These are phyloP conservation scores for Drosophila paulistorum DNA, from an alignment of 1,140 invertebrate genomes.

Conservation along the genomic window DNA sequence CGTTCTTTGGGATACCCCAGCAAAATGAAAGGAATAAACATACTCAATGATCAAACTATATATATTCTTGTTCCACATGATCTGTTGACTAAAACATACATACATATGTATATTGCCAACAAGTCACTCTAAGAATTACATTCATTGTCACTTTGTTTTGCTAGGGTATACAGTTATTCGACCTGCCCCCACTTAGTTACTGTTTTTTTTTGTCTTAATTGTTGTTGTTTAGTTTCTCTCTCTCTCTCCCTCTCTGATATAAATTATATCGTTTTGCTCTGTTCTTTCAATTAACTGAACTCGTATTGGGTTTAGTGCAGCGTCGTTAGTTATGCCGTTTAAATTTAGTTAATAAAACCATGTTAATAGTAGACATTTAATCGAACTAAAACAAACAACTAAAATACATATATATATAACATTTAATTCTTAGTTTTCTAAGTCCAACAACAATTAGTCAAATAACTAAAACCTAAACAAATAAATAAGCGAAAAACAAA, in stretches of 20 bases:
- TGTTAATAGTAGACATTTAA: conserved; percentile 76
- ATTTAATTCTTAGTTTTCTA: conserved; percentile 60
- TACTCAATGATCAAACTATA: background rate
- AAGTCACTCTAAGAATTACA: no score
- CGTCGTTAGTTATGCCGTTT: conserved; percentile 78
- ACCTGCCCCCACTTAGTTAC: conserved; percentile 10
- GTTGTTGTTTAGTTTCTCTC: conserved; percentile 37
- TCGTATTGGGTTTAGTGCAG: conserved; percentile 75
- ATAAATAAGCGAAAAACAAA: conserved; percentile 28
- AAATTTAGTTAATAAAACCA: conserved; percentile 71
- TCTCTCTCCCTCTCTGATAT: conserved; percentile 10
- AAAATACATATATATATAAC: conserved; percentile 40
- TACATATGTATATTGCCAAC: background rate
- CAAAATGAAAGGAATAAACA: background rate
- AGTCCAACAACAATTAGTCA: conserved; percentile 77
- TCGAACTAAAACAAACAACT: conserved; percentile 50
- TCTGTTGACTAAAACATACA: background rate
- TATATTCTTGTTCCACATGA: background rate
- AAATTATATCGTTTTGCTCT: conserved; percentile 38
- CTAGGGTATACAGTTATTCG: background rate
- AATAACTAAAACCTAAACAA: conserved; percentile 59
- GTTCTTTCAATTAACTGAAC: conserved; percentile 36
- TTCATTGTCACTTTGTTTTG: background rate
- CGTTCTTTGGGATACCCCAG: background rate
- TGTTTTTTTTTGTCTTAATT: conserved; percentile 38